Evolutionary conservation across 2,888 invertebrate species (phyloP), one percentile per base, ranked within the genome.

Genomic region (Thecocarcelia acutangulata): DNA sequence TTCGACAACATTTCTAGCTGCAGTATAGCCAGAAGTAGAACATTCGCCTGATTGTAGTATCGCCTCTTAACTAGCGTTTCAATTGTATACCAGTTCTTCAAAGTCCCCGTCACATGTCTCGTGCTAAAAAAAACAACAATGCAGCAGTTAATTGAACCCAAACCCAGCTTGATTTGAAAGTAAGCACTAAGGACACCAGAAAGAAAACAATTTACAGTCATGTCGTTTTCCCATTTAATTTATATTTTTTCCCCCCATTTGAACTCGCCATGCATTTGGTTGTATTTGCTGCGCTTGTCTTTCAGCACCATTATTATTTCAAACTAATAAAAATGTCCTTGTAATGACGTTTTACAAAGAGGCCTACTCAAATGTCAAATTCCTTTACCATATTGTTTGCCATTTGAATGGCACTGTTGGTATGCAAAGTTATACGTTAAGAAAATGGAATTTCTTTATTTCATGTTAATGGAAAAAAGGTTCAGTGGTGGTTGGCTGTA

Each of bases 311-410:
- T 68, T 77, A 72, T 61, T 64, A 64, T 73, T 78, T 64, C 68
- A 48, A 82, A 78, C 77, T 77, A 69, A 74, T 82, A 64, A 78
- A 64, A 77, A 78, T 77, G 84, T 78, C 80, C 83, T 83, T 84
- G 83, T 66, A 73, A 61, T 76, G 84, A 84, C 84, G 80, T 77
- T 63, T 78, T 79, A 83, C 80, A 81, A 83, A 70, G 79, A 83
- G 82, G 83, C 83, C 84, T 84, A 84, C 77, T 83, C 83, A 84
- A 84, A 84, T 83, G 84, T 83, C 83, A 84, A 84, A 84, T 81
- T 78, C 78, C 82, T 81, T 83, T 79, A 79, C 68, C 79, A 72
- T 79, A 70, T 79, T 72, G 66, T 66, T 79, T 79, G 75, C 42
- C 59, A 70, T 70, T 80, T 63, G n/a, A 42, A 48, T 28, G 52